These are phyloP conservation scores for Pelusios castaneus DNA, from an alignment of 2,113 vertebrate species.

Conservation along the genomic window DNA sequence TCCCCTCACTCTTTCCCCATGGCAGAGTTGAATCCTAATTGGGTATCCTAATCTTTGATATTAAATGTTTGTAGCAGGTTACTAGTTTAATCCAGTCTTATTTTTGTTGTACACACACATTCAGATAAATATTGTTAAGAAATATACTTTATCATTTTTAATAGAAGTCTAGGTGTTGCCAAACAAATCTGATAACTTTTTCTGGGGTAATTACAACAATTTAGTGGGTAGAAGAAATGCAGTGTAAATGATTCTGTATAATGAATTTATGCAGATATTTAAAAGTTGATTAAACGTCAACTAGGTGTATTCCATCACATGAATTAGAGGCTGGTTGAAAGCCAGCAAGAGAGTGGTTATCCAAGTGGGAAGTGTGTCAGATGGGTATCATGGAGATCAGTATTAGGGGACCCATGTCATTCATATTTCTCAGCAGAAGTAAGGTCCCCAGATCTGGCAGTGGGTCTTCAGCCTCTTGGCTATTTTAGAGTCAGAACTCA, in stretches of 20 bases:
- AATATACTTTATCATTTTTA: not conserved
- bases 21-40: slow-evolving; percentile 25
- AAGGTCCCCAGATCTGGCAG: not conserved
- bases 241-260: not conserved
- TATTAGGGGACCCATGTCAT: not conserved
- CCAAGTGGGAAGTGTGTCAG: not conserved
- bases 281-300: not conserved
- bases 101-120: not conserved
- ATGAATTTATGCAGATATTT: not conserved
- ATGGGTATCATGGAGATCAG: not conserved
- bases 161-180: not conserved
- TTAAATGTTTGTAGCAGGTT: slow-evolving; percentile 15
- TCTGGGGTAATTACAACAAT: slow-evolving; percentile 14
- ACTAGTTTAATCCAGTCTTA: not conserved
- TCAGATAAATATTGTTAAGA: not conserved
- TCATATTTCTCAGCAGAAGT: not conserved
- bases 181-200: not conserved
- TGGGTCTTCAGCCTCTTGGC: not conserved
- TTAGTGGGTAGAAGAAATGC: slow-evolving; percentile 12
- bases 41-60: slow-evolving; percentile 1
- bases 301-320: not conserved
- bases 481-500: not conserved
- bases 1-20: not conserved
- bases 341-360: not conserved
- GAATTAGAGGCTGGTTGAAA: not conserved